Evolutionary conservation across 92 coral and sea anemone species (phyloP).

Genomic region (Actinernus sp.): DNA sequence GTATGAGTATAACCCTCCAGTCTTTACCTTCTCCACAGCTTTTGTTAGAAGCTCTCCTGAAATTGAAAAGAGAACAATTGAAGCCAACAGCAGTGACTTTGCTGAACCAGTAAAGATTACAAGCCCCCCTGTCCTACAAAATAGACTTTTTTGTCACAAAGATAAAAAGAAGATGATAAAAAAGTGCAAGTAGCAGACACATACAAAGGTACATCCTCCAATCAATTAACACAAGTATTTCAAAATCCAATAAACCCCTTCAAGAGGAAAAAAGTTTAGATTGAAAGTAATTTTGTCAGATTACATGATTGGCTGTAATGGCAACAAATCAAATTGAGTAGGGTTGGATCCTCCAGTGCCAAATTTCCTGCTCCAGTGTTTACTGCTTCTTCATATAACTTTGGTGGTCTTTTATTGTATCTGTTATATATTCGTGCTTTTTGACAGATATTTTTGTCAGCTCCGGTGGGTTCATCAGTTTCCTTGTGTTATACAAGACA

Average conservation of each 20-base stretch:
- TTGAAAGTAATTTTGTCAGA: too few species aligned
- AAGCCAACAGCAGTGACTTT: slow-evolving; percentile 9
- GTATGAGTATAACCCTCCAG: slow-evolving; percentile 1
- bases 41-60: slow-evolving; percentile 16
- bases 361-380: slow-evolving; percentile 31
- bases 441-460: neutral
- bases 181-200: too few species aligned
- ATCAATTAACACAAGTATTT: too few species aligned
- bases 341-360: slow-evolving; percentile 23
- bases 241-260: too few species aligned
- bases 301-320: too few species aligned
- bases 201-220: too few species aligned
- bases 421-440: slow-evolving; percentile 5
- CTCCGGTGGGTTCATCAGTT: neutral
- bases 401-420: neutral
- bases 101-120: neutral
- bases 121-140: too few species aligned
- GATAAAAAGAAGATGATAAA: too few species aligned
- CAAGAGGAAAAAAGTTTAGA: too few species aligned
- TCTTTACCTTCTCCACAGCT: slow-evolving; percentile 18
- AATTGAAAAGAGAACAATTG: slow-evolving; percentile 2
- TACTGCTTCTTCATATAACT: slow-evolving; percentile 23
- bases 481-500: slow-evolving; percentile 2
- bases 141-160: too few species aligned
- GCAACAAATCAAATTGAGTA: too few species aligned